A percentile compares a stretch with the other conserved stretches of the same genome.
Evolutionary conservation across 2,888 invertebrate genomes (phyloP).

Genomic region (Melieria crassipennis): DNA sequence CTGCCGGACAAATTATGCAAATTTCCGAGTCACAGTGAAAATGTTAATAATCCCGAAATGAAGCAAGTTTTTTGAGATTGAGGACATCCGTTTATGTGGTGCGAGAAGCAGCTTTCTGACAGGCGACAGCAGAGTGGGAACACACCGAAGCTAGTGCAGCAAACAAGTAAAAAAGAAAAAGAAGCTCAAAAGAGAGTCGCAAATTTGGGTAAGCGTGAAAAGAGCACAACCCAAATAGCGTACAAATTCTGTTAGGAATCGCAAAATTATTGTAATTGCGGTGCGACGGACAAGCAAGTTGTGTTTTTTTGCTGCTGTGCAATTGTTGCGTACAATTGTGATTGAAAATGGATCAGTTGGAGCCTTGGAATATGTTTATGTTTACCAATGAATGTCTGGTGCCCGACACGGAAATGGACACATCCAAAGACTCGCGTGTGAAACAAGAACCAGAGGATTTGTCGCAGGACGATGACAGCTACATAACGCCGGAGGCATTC

Average conservation of each 20-base stretch:
- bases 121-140: neutral
- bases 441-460: constrained; percentile 43
- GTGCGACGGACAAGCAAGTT: too few relatives aligned
- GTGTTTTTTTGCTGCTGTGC: too few relatives aligned
- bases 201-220: neutral
- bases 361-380: constrained; percentile 60
- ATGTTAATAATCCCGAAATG: too few relatives aligned
- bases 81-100: neutral
- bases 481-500: constrained; percentile 26
- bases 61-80: too few relatives aligned
- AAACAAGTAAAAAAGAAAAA: neutral
- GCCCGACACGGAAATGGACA: constrained; percentile 28
- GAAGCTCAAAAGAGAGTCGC: neutral
- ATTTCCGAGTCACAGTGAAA: too few relatives aligned
- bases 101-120: neutral
- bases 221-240: neutral
- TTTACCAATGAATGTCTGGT: constrained; percentile 5
- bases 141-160: neutral
- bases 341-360: constrained; percentile 53
- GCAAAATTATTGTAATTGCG: too few relatives aligned
- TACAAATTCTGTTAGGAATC: too few relatives aligned
- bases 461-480: constrained; percentile 41
- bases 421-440: constrained; percentile 23
- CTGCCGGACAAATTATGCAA: too few relatives aligned
- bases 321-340: neutral